A percentile compares a stretch with the other conserved stretches of the same genome.
These are phyloP conservation scores for Beris morrisii DNA, from an alignment of 2,888 invertebrate genomes.

Conservation along the genomic window DNA sequence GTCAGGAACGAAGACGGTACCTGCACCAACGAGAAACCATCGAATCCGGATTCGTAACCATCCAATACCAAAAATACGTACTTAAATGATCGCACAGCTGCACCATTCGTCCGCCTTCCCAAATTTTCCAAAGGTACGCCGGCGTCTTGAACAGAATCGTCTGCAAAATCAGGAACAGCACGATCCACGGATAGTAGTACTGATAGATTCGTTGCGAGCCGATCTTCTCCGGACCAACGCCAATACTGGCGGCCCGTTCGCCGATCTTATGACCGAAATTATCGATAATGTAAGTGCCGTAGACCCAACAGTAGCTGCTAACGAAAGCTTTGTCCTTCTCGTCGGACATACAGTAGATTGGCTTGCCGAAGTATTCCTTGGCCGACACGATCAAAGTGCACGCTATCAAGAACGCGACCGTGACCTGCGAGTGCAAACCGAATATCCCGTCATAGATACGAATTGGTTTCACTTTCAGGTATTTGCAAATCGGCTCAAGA, in stretches of 20 bases:
- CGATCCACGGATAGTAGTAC: conserved; percentile 55
- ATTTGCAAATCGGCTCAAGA: conserved; percentile 62
- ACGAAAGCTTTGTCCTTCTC: conserved; percentile 63
- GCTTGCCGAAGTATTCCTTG: conserved; percentile 84
- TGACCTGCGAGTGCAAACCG: conserved; percentile 72
- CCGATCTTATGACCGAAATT: conserved; percentile 42
- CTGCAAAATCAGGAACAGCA: conserved; percentile 49
- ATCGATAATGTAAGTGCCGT: conserved; percentile 67
- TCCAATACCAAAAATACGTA: conserved; percentile 32
- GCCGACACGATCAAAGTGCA: conserved; percentile 76
- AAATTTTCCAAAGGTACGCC: conserved; percentile 53
- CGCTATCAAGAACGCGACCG: conserved; percentile 70
- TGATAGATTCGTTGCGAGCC: conserved; percentile 52
- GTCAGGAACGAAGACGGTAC: conserved; percentile 20
- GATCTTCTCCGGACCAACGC: conserved; percentile 50
- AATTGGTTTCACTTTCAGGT: conserved; percentile 66
- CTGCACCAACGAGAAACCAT: conserved; percentile 12
- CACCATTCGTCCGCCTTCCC: conserved; percentile 57
- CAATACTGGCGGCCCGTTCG: conserved; percentile 58
- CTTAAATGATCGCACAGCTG: conserved; percentile 50
- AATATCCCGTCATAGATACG: conserved; percentile 77
- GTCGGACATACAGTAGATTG: conserved; percentile 72
- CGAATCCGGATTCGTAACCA: background rate
- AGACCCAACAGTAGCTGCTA: conserved; percentile 79
- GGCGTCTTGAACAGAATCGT: conserved; percentile 51